phyloP scores from a whole-genome alignment of 2,888 invertebrate genomes.

The Aspidiotus destructor region DNA sequence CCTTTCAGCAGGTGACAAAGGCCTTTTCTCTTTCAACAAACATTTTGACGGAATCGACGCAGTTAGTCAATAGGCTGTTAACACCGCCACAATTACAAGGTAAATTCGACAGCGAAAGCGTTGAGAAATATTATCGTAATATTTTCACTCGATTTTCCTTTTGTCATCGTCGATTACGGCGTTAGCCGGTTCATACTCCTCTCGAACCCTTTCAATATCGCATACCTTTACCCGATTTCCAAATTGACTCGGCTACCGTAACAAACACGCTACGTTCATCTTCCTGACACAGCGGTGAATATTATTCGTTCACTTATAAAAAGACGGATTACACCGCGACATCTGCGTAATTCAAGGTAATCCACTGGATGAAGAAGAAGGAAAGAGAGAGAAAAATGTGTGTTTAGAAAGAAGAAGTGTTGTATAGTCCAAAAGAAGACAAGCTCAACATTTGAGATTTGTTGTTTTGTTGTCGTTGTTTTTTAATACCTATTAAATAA shows the following conservation, averaged over 20 bases:
- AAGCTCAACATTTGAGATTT: slow-evolving; percentile 9
- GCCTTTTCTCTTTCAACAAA: neutral
- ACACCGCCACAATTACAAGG: too few species aligned
- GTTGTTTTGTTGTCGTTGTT: slow-evolving; percentile 19
- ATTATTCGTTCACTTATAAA: slow-evolving; percentile 17
- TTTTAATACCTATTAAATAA: slow-evolving; percentile 23
- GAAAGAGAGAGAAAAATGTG: slow-evolving; percentile 8
- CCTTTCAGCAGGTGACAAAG: neutral
- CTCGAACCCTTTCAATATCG: too few species aligned
- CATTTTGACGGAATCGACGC: slow-evolving; percentile 3
- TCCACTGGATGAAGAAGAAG: slow-evolving; percentile 5
- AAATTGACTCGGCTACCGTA: too few species aligned
- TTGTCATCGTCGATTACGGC: too few species aligned
- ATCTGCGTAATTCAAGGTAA: slow-evolving; percentile 26
- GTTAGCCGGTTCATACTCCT: too few species aligned
- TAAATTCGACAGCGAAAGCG: too few species aligned
- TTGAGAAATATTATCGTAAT: too few species aligned
- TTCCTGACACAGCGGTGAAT: neutral
- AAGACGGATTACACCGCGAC: slow-evolving; percentile 14
- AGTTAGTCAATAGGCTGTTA: too few species aligned
- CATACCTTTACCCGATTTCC: too few species aligned
- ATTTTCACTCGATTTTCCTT: too few species aligned
- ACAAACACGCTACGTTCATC: too few species aligned
- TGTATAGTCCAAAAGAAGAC: slow-evolving; percentile 22
- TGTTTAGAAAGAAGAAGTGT: neutral